Conservation (phyloP, 2,797 vertebrate genomes). For the Vespertilio murinus region DNA sequence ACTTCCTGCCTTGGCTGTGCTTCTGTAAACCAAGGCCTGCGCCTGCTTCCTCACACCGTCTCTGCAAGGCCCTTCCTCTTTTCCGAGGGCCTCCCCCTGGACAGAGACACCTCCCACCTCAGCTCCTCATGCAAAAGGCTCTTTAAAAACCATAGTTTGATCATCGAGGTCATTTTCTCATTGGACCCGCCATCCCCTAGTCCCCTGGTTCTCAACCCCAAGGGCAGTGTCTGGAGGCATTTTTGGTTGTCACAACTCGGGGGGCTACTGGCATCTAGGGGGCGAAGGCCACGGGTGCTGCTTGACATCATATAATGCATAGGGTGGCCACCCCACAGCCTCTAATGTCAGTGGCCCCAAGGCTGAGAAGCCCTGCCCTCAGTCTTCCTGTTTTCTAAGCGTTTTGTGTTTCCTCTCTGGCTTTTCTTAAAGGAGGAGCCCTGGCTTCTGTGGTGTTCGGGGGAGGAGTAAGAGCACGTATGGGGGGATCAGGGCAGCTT, state of each 20-base stretch:
- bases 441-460: neutral
- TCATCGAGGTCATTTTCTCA: neutral
- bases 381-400: neutral
- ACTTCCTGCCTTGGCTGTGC: rapidly evolving
- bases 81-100: neutral
- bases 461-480: neutral
- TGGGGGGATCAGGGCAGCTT: no score
- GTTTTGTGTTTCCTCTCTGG: rapidly evolving
- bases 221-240: neutral
- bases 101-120: neutral
- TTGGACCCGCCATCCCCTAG: neutral
- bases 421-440: neutral
- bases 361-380: neutral
- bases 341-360: rapidly evolving
- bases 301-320: neutral
- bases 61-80: neutral
- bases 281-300: neutral
- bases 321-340: neutral
- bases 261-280: neutral
- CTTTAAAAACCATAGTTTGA: neutral
- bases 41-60: neutral
- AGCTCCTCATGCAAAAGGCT: neutral
- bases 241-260: neutral
- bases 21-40: neutral
- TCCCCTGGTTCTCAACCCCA: neutral